Evolutionary conservation across 2,888 invertebrate species (phyloP).

Genomic region (Ditula angustiorana): DNA sequence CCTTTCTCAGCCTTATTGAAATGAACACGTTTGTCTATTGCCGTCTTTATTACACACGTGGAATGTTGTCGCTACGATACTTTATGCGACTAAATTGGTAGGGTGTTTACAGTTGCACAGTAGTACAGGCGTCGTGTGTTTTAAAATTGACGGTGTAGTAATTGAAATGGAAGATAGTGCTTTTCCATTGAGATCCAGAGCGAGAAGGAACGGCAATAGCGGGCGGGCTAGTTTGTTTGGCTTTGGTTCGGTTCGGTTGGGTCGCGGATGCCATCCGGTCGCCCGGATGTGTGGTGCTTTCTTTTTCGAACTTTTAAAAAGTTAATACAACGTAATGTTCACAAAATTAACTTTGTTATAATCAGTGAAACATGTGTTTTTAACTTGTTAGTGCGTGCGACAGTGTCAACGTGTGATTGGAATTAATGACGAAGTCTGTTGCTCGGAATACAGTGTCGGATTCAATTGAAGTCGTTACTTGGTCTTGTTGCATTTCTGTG

Average conservation of each 20-base stretch:
- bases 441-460: constrained; percentile 26
- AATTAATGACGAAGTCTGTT: constrained; percentile 52
- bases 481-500: constrained; percentile 27
- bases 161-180: constrained; percentile 63
- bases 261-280: constrained; percentile 69
- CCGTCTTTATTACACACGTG: constrained; percentile 56
- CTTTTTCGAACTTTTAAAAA: constrained; percentile 67
- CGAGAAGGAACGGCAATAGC: constrained; percentile 25
- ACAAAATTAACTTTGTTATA: constrained; percentile 64
- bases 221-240: constrained; percentile 69
- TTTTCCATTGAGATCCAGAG: constrained; percentile 42
- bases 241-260: constrained; percentile 68
- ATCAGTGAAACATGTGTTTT: constrained; percentile 60
- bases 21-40: constrained; percentile 47
- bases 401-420: constrained; percentile 57
- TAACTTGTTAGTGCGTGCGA: constrained; percentile 61
- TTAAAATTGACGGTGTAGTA: constrained; percentile 63
- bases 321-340: constrained; percentile 35
- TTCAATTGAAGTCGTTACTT: constrained; percentile 35
- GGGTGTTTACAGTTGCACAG: constrained; percentile 44
- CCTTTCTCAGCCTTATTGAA: constrained; percentile 11
- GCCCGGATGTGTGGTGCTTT: constrained; percentile 53
- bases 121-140: constrained; percentile 44
- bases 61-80: constrained; percentile 58
- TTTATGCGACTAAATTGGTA: constrained; percentile 57